Percentiles rank a stretch among this genome's conserved stretches.
Evolutionary conservation across 2,113 vertebrate species (phyloP).

Genomic region (Onychostoma macrolepis): DNA sequence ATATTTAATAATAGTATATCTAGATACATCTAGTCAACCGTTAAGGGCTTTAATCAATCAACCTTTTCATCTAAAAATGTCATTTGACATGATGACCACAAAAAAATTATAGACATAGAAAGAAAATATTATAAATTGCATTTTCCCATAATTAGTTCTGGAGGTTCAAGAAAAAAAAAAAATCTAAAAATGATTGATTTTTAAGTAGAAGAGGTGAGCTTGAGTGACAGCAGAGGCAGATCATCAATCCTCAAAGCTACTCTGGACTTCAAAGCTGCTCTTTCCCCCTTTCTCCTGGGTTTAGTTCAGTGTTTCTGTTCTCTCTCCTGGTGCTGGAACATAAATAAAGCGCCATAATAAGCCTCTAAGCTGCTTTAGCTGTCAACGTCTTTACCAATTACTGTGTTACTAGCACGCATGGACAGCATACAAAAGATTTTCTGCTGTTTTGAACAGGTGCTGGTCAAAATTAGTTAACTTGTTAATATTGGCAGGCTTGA

Average conservation of each 20-base stretch:
- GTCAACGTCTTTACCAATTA: conserved; percentile 84
- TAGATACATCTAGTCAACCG: neutral
- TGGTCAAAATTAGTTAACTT: conserved; percentile 27
- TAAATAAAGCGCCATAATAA: conserved; percentile 81
- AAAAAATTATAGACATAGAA: neutral
- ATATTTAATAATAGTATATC: neutral
- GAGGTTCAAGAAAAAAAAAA: neutral
- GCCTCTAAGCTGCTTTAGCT: conserved; percentile 79
- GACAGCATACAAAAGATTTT: conserved; percentile 64
- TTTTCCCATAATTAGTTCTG: neutral
- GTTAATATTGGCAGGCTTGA: conserved; percentile 14
- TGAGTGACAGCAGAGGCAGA: conserved; percentile 77
- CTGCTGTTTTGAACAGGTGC: conserved; percentile 51
- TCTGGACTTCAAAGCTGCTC: conserved; percentile 76
- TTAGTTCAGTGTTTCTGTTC: conserved; percentile 74
- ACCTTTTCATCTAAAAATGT: neutral
- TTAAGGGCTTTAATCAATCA: neutral
- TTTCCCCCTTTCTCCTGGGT: conserved; percentile 64
- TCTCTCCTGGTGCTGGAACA: conserved; percentile 75
- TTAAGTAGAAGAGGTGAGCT: conserved; percentile 43
- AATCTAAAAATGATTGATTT: neutral
- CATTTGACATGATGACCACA: neutral
- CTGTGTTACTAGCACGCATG: conserved; percentile 67
- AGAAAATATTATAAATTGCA: neutral
- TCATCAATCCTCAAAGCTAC: conserved; percentile 76